Evolutionary conservation across 2,113 vertebrate species (phyloP).

Genomic region (Nothoprocta perdicaria): DNA sequence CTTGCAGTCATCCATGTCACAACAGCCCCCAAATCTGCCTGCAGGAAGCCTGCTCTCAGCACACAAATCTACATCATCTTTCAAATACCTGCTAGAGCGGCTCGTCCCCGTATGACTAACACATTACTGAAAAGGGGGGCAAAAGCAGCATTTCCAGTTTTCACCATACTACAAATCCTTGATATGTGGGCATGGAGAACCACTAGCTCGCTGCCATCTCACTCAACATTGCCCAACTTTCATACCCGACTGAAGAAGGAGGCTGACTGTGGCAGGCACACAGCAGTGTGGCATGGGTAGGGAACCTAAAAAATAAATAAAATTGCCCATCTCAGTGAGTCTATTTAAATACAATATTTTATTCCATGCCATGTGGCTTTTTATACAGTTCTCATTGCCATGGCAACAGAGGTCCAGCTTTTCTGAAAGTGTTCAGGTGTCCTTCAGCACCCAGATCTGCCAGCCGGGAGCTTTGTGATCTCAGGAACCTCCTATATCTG

Average conservation of each 20-base stretch:
- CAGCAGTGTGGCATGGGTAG: not conserved
- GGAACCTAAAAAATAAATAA: slow-evolving; percentile 39
- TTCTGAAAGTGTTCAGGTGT: slow-evolving; percentile 21
- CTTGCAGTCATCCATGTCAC: not conserved
- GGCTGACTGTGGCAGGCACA: not conserved
- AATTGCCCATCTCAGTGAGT: not conserved
- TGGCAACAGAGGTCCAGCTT: slow-evolving; percentile 53
- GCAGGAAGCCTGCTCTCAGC: not conserved
- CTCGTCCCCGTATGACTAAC: not conserved
- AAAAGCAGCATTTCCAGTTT: slow-evolving; percentile 1
- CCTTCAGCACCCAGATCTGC: slow-evolving; percentile 31
- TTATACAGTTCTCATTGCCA: slow-evolving; percentile 36
- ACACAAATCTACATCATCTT: not conserved
- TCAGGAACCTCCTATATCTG: not conserved
- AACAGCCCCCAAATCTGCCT: not conserved
- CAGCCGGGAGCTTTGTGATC: not conserved
- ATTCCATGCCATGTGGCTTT: slow-evolving; percentile 34
- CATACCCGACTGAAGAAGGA: not conserved
- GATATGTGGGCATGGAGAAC: fast-evolving
- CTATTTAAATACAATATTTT: slow-evolving; percentile 56
- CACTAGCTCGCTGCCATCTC: not conserved
- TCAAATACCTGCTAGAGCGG: not conserved
- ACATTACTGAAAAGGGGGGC: not conserved
- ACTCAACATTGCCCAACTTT: not conserved
- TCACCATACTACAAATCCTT: not conserved